Evolutionary conservation across 2,888 invertebrate genomes (phyloP), one percentile per base, ranked within the genome.

Genomic region (Xestia c-nigrum): DNA sequence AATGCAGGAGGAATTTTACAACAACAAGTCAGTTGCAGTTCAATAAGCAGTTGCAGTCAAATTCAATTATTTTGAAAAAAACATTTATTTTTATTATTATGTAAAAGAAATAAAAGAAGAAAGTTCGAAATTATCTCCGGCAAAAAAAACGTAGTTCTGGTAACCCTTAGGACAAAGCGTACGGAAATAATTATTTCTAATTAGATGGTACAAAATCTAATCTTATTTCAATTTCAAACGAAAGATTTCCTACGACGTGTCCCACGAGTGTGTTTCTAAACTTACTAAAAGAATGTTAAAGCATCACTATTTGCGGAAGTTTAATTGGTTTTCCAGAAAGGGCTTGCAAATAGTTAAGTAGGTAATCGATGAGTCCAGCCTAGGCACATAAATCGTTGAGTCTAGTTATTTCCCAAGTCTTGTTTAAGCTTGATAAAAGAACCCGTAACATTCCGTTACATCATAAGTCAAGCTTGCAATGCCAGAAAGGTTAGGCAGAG

Each of bases 241-340:
- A 2, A 5, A 0, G 57, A 21, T 63, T 74, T 63, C n/a, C 55
- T 57, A 57, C n/a, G n/a, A 57, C 12, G 63, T 68, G 46, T 59
- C 31, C 10, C 50, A 19, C 24, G 19, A 65, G 65, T 31, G 55
- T 21, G 21, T 72, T 71, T 71, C 67, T 69, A 61, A 59, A 65
- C 47, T n/a, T 46, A 21, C 21, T 38, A 19, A 55, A 55, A 16
- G 64, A 76, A 81, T 69, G 57, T 43, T 65, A 75, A n/a, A 14
- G 46, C 61, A 65, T 43, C 24, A 16, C 55, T 76, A 16, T 63
- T 31, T 72, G 72, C 14, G 65, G 65, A 21, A 59, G 50, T 66
- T 61, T 50, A 61, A 50, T 69, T 68, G 31, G 43, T 16, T 80
- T 81, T 43, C 70, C 21, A 81, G 75, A 69, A 81, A 72, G 40